Conservation (phyloP, 1,140 invertebrate genomes). For the Cotesia chilonis region DNA sequence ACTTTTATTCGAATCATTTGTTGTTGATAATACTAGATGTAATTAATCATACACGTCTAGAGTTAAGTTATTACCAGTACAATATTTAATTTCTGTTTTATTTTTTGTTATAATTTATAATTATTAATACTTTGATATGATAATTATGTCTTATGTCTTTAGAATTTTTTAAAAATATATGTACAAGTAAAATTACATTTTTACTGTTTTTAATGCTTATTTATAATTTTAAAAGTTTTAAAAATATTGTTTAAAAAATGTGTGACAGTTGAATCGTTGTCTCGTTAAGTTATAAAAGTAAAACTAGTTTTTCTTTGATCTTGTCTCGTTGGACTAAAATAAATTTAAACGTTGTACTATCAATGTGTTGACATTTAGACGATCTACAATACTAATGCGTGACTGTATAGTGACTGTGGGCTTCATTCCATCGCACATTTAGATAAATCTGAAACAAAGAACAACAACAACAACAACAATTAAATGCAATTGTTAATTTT, state of each 20-base stretch:
- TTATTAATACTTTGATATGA: neutral
- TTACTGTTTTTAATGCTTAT: no score
- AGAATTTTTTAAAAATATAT: no score
- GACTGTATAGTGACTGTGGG: neutral
- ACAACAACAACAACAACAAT: neutral
- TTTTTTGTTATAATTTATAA: neutral
- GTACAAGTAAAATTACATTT: no score
- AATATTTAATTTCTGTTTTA: neutral
- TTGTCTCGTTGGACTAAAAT: neutral
- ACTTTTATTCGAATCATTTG: conserved; percentile 12
- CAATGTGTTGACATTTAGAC: conserved; percentile 1
- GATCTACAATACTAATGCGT: neutral
- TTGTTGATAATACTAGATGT: neutral
- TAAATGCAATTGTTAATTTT: no score
- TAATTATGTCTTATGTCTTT: no score
- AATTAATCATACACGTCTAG: conserved; percentile 7
- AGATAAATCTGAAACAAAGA: neutral
- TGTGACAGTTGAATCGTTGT: no score
- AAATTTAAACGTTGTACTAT: conserved; percentile 5
- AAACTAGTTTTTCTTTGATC: conserved; percentile 8
- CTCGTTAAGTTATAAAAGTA: neutral
- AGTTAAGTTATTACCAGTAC: neutral
- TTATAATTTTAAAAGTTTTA: no score
- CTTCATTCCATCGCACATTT: neutral
- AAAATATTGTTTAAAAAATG: no score